These are phyloP conservation scores for Pilophorus perplexus DNA, from an alignment of 2,888 invertebrate species.

Conservation along the genomic window DNA sequence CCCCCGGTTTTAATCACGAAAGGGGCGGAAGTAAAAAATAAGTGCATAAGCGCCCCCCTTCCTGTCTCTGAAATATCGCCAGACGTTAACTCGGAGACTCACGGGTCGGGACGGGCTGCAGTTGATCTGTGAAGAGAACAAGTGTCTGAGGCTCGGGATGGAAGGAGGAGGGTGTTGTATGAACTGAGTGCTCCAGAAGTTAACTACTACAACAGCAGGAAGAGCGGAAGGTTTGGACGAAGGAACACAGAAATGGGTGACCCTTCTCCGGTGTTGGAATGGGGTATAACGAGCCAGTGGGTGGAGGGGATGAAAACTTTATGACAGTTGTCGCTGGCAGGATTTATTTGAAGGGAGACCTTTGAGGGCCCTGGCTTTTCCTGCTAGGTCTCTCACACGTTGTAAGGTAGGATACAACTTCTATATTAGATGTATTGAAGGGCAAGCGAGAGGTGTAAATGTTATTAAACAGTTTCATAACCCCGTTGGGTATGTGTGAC, in stretches of 20 bases:
- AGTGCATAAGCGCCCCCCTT: neutral
- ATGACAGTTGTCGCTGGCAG: constrained; percentile 42
- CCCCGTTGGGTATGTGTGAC: neutral
- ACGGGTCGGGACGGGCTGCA: neutral
- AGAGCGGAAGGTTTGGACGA: constrained; percentile 26
- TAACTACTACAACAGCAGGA: constrained; percentile 10
- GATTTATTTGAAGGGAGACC: constrained; percentile 34
- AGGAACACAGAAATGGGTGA: constrained; percentile 1
- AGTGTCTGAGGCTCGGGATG: constrained; percentile 10
- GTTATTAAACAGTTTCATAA: constrained; percentile 11
- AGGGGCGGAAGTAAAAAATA: neutral
- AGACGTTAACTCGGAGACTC: neutral
- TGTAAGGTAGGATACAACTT: constrained; percentile 9
- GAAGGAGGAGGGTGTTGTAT: neutral
- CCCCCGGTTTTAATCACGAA: too few species aligned
- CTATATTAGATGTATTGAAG: constrained; percentile 25
- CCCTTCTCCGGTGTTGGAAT: neutral
- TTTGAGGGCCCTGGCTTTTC: constrained; percentile 1
- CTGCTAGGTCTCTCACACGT: neutral
- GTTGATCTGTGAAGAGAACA: constrained; percentile 4
- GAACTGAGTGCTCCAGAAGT: constrained; percentile 23
- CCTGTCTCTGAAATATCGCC: neutral
- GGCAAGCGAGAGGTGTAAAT: neutral
- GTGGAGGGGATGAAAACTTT: constrained; percentile 39
- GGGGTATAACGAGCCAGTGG: too few species aligned